Evolutionary conservation across 1,140 invertebrate species (phyloP).

Genomic region (Drosophila repleta): DNA sequence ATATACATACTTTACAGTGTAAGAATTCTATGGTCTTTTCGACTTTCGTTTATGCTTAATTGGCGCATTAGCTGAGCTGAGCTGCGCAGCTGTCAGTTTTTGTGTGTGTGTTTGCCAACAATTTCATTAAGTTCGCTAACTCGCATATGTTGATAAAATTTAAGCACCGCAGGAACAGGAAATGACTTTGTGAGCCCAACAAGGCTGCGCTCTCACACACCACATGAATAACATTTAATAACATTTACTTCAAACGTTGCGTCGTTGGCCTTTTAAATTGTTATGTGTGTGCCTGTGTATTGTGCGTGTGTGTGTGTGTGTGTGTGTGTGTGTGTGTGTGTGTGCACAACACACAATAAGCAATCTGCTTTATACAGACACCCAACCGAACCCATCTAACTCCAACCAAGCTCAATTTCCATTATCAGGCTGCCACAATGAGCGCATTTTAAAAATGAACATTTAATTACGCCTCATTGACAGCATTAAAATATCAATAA

Average conservation of each 20-base stretch:
- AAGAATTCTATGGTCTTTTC: too few relatives aligned
- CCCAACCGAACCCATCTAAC: background rate
- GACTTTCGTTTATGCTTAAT: slow-evolving; percentile 8
- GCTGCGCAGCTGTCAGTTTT: slow-evolving; percentile 7
- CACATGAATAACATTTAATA: slow-evolving; percentile 62
- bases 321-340: slow-evolving; percentile 15
- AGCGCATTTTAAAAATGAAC: slow-evolving; percentile 16
- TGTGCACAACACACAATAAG: slow-evolving; percentile 12
- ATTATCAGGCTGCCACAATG: slow-evolving; percentile 14
- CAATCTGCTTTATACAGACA: slow-evolving; percentile 9
- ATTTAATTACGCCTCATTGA: slow-evolving; percentile 57
- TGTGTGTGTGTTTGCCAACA: slow-evolving; percentile 9
- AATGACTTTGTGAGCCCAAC: slow-evolving; percentile 25
- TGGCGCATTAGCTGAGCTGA: slow-evolving; percentile 15
- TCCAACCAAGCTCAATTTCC: background rate
- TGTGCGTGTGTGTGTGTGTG: slow-evolving; percentile 17
- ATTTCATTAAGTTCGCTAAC: slow-evolving; percentile 33
- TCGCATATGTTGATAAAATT: slow-evolving; percentile 45
- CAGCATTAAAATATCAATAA: slow-evolving; percentile 46
- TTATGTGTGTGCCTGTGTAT: slow-evolving; percentile 8
- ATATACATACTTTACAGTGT: too few relatives aligned
- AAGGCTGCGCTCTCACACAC: slow-evolving; percentile 39
- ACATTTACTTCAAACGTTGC: slow-evolving; percentile 48
- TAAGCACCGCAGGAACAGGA: slow-evolving; percentile 39
- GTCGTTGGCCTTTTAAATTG: slow-evolving; percentile 19